phyloP scores from a whole-genome alignment of 2,797 vertebrate genomes.

The Gouania willdenowi region DNA sequence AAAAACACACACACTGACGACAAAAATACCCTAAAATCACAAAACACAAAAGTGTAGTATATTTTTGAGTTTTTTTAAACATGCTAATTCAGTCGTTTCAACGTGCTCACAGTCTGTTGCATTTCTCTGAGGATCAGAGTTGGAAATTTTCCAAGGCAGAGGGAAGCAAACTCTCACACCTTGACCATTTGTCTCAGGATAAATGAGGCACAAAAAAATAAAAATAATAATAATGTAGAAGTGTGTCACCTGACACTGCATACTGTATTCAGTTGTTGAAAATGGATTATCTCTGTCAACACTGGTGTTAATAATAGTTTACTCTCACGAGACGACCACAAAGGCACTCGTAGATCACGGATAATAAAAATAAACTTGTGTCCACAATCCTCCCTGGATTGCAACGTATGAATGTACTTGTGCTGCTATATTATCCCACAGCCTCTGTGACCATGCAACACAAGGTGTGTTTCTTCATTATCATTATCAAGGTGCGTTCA shows the following conservation, averaged over 20 bases:
- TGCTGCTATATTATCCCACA: too few relatives aligned
- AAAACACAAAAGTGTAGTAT: too few relatives aligned
- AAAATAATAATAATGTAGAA: not conserved
- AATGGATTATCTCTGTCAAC: constrained; percentile 23
- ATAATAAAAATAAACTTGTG: constrained; percentile 13
- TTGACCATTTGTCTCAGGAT: constrained; percentile 1
- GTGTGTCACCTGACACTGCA: constrained; percentile 8
- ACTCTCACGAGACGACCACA: constrained; percentile 8
- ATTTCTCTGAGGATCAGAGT: not conserved
- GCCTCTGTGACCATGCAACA: too few relatives aligned
- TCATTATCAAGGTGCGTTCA: too few relatives aligned
- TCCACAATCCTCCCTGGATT: too few relatives aligned
- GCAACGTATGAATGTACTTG: too few relatives aligned
- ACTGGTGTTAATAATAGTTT: constrained; percentile 25
- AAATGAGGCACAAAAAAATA: constrained; percentile 10
- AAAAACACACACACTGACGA: too few relatives aligned
- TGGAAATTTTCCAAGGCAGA: not conserved
- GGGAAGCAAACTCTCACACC: not conserved
- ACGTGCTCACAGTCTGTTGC: not conserved
- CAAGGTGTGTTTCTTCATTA: too few relatives aligned
- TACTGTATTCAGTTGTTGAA: not conserved
- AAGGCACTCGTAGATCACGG: constrained; percentile 2
- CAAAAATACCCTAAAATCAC: too few relatives aligned
- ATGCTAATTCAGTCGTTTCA: not conserved
- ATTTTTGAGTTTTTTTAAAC: not conserved